Evolutionary conservation across 2,888 invertebrate genomes (phyloP).

Genomic region (Aporophyla nigra): DNA sequence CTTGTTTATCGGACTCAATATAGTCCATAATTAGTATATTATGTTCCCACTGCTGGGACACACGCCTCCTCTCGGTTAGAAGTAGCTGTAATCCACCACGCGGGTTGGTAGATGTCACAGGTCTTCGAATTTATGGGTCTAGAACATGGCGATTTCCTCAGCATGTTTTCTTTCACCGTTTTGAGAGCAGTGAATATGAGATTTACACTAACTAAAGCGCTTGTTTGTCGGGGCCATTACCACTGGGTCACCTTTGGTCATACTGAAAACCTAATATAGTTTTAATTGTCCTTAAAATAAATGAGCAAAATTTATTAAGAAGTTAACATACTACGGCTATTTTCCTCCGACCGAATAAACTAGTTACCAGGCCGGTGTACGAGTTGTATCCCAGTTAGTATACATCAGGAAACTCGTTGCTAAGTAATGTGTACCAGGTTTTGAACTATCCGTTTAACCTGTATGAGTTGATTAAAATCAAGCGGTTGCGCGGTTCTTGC

Average conservation of each 20-base stretch:
- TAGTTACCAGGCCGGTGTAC: slow-evolving; percentile 17
- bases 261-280: neutral
- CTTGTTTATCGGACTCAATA: too few species aligned
- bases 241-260: neutral
- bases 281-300: neutral
- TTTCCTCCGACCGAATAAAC: slow-evolving; percentile 22
- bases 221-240: too few species aligned
- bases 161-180: too few species aligned
- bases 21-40: too few species aligned
- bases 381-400: slow-evolving; percentile 24
- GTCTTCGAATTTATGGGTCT: too few species aligned
- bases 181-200: too few species aligned
- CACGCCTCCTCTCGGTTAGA: neutral
- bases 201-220: too few species aligned
- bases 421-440: slow-evolving; percentile 11
- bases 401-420: slow-evolving; percentile 35
- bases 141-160: too few species aligned
- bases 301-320: slow-evolving; percentile 8
- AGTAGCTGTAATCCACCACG: neutral
- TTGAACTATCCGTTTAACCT: slow-evolving; percentile 19
- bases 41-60: neutral
- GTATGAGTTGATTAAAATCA: slow-evolving; percentile 16
- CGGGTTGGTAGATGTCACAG: too few species aligned
- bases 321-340: neutral
- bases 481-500: neutral